Base-by-base conservation (phyloP, 2,113 vertebrate species). In the Hemiscyllium ocellatum region DNA sequence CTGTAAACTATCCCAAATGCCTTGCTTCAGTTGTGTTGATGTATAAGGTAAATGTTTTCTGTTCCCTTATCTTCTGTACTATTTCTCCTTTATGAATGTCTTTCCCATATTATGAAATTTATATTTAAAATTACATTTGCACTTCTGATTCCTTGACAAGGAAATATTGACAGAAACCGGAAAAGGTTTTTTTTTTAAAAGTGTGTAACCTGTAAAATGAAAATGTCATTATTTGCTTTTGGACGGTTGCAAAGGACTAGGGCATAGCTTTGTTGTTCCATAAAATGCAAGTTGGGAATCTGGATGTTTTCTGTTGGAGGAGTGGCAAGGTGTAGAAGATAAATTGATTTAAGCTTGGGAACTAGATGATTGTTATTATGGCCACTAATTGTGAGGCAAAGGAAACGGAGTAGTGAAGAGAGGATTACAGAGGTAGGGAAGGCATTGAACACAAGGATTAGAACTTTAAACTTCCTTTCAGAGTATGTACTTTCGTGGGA, bases 21-120 rank as follows among this genome's bases (percentile, higher is more conserved):
- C 87, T 90, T 89, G 86, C 86, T 89, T 90, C 87, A 65, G 10
- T 52, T 65, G 29, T 90, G 87, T 90, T 65, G 87, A 90, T 90
- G 56, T 90, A 61, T 19, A 65, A 65, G 87, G 33, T 90, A 52
- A 90, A 90, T n/a, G 15, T 90, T 33, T 13, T 65, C 56, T 65
- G 56, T 56, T 90, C 87, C 87, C 33, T 90, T 61, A 65, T n/a
- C 33, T 65, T 65, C 56, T 65, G 29, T 90, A 56, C 56, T 26
- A 56, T 89, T 90, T 90, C 87, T 37, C 13, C 33, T 80, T 80
- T 37, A n/a, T 61, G 87, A 90, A 65, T 90, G 56, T 90, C 56
- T 65, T 4, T 12, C 13, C 56, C 87, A 90, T 56, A 33, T 56
- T 33, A 89, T 29, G 86, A 89, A 29, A 89, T 65, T 90, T 90